Conservation (phyloP, 2,113 vertebrate species). For the Thamnophis sirtalis region DNA sequence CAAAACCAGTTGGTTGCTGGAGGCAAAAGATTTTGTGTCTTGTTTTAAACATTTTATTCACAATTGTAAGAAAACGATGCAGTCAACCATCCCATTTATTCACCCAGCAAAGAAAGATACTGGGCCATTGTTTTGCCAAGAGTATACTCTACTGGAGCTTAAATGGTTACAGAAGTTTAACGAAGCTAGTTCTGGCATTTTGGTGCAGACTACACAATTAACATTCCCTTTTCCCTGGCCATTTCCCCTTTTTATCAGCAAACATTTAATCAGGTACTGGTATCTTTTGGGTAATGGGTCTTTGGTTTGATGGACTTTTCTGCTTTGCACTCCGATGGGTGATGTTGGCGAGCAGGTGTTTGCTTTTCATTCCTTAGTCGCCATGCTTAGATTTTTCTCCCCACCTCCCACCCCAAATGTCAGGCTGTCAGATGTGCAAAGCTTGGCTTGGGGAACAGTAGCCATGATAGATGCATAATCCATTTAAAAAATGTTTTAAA, state of each 20-base stretch:
- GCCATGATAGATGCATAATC: not conserved
- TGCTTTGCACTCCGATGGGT: not conserved
- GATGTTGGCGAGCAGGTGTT: not conserved
- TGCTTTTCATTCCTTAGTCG: no score
- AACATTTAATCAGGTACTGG: not conserved
- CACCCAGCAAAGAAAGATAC: not conserved
- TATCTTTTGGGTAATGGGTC: not conserved
- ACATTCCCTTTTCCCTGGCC: not conserved
- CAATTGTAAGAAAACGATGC: not conserved
- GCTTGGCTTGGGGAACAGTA: not conserved
- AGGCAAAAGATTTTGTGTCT: not conserved
- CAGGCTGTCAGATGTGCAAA: not conserved
- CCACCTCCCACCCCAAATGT: rapidly evolving
- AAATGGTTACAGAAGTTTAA: not conserved
- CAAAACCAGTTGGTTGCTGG: not conserved
- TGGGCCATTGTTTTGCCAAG: not conserved
- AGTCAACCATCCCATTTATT: not conserved
- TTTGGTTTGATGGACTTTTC: no score
- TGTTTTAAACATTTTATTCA: not conserved
- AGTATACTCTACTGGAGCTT: not conserved
- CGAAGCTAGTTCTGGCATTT: not conserved
- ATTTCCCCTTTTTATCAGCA: not conserved
- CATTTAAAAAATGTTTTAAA: not conserved
- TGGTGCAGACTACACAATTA: not conserved
- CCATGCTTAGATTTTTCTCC: not conserved